Evolutionary conservation across 2,113 vertebrate genomes (phyloP), one percentile per base, ranked within the genome.

Genomic region (Vicugna pacos): DNA sequence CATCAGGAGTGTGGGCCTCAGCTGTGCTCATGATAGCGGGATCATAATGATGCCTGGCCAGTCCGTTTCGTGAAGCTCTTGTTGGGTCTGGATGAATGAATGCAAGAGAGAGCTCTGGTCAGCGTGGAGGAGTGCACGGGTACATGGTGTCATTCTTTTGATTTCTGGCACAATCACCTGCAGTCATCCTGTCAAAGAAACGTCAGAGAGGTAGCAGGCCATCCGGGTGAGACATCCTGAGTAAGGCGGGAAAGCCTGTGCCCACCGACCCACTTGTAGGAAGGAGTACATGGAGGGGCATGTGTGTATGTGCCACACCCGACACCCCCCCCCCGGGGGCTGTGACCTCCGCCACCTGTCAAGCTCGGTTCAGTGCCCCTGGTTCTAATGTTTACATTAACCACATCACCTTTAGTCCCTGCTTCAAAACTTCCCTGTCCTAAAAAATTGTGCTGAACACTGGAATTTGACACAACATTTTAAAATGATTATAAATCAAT

Each of bases 241-340:
- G 72, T 22, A 35, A 85, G 42, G 46, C 58, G 75, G 26, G 32
- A 22, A 60, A 70, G 26, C 3, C 14, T 17, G 56, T 10, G 13
- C 17, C 82, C 35, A 83, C 28, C 46, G n/a, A 8, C 2, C 3
- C 62, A 72, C 42, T 26, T 67, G 5, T 10, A 48, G 35, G 46
- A 32, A 85, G 54, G 42, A 24, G 22, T 24, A 48, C 67, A 6
- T 42, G 38, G 86, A 11, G n/a, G 22, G 72, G 10, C 26, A 13
- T 1, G 17, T 56, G 30, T 35, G 58, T 28, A 13, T 0, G 0
- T 5, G 13, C 35, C n/a, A 12, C 3, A 8, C 2, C 0, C 12
- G 75, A 35, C 22, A 20, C 8, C 48, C 12, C 8, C 48, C 12
- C 5, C 20, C 62, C 35, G n/a, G 16, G 50, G 64, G 20, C 56